Percentiles rank a stretch among this genome's conserved stretches.
phyloP scores from a whole-genome alignment of 2,888 invertebrate genomes.

The Heteropelma amictum region DNA sequence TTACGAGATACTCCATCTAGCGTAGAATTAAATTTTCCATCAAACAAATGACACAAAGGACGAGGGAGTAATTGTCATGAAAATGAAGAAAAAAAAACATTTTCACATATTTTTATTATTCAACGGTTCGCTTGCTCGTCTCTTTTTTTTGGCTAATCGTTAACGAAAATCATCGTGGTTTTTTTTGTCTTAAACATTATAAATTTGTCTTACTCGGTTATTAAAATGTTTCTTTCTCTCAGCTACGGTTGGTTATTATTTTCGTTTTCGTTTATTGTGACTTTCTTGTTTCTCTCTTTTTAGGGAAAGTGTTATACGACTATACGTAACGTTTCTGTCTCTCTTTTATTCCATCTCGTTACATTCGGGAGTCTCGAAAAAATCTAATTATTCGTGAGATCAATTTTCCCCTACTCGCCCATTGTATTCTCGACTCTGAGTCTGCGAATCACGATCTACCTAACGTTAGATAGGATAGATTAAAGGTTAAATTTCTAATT shows the following conservation, averaged over 20 bases:
- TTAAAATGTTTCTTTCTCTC: no score
- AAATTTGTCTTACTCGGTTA: constrained; percentile 68
- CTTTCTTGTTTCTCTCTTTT: constrained; percentile 19
- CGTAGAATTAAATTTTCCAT: not conserved
- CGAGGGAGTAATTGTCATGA: not conserved
- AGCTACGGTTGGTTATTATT: no score
- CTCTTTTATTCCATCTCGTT: constrained; percentile 9
- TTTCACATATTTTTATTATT: constrained; percentile 49
- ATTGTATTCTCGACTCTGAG: constrained; percentile 49
- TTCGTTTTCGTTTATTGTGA: constrained; percentile 50
- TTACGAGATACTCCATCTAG: not conserved
- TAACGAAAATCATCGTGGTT: constrained; percentile 66
- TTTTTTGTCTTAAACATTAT: constrained; percentile 66
- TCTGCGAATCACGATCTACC: constrained; percentile 62
- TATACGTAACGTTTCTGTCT: constrained; percentile 12
- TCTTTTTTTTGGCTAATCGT: constrained; percentile 65
- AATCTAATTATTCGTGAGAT: not conserved
- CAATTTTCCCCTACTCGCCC: constrained; percentile 12
- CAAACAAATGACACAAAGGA: not conserved
- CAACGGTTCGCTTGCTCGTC: constrained; percentile 37
- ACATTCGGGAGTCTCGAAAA: not conserved
- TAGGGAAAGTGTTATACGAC: constrained; percentile 17
- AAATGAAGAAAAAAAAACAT: constrained; percentile 25
- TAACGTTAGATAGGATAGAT: constrained; percentile 63
- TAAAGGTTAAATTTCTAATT: no score